A percentile compares a stretch with the other conserved stretches of the same genome.
Conservation (phyloP, 2,888 invertebrate species). For the Rhagonycha lutea region DNA sequence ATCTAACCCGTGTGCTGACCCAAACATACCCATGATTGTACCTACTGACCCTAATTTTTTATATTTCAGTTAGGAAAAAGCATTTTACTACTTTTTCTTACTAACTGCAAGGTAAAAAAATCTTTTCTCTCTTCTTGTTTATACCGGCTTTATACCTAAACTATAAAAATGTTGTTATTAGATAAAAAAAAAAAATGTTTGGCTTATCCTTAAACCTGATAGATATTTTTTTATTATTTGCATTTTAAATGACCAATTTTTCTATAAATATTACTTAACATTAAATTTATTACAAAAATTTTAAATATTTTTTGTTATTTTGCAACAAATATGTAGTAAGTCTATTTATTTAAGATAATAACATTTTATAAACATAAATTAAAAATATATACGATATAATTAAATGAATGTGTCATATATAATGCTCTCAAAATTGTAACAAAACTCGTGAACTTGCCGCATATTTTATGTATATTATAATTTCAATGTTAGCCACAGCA, state of each 20-base stretch:
- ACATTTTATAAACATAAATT: neutral
- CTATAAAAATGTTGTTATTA: neutral
- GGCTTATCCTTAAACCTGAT: neutral
- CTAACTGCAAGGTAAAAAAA: neutral
- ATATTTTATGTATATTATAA: too few species aligned
- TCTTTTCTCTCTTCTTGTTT: neutral
- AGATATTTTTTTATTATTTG: neutral
- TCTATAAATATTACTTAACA: neutral
- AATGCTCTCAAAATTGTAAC: neutral
- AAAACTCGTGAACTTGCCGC: too few species aligned
- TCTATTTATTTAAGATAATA: neutral
- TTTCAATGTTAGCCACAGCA: too few species aligned
- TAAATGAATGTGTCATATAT: neutral
- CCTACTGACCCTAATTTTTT: slow-evolving; percentile 14
- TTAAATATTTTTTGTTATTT: neutral
- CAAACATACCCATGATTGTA: slow-evolving; percentile 27
- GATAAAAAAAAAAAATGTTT: neutral
- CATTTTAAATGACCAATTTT: neutral
- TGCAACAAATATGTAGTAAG: neutral
- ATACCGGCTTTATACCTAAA: neutral
- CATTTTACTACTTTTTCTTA: neutral
- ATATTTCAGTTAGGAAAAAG: neutral
- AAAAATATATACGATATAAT: neutral
- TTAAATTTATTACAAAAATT: neutral
- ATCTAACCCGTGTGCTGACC: slow-evolving; percentile 27